phyloP scores from a whole-genome alignment of 1,140 invertebrate species.

The Kradibia gibbosae region DNA sequence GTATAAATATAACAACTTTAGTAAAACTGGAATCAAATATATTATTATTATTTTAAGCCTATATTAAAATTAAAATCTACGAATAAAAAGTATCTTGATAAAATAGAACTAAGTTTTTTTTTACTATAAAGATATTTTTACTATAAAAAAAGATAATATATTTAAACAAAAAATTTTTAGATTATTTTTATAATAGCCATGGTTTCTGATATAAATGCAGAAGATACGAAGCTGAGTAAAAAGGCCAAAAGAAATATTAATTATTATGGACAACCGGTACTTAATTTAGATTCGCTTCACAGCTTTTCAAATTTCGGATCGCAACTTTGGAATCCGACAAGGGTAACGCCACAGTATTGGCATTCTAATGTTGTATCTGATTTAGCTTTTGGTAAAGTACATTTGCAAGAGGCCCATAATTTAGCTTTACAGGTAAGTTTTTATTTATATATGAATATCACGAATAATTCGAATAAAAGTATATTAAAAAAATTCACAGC shows the following conservation, averaged over 20 bases:
- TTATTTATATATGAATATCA: no score
- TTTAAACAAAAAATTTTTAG: conserved; percentile 9
- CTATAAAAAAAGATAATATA: neutral
- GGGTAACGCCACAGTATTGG: conserved; percentile 57
- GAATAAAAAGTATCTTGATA: no score
- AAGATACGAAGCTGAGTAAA: conserved; percentile 48
- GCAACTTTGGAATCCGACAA: conserved; percentile 57
- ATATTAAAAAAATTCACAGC: no score
- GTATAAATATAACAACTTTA: no score
- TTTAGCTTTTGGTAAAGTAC: conserved; percentile 64
- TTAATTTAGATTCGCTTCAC: conserved; percentile 63
- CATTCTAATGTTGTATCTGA: conserved; percentile 57
- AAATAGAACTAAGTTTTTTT: no score
- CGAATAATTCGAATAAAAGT: no score
- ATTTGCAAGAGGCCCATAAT: conserved; percentile 67
- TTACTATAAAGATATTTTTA: no score
- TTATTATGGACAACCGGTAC: conserved; percentile 57
- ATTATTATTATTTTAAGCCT: no score
- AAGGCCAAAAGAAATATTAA: conserved; percentile 66
- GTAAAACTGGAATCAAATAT: no score
- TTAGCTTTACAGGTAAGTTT: conserved; percentile 66
- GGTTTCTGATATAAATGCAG: conserved; percentile 49
- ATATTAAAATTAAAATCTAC: no score
- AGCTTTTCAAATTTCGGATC: conserved; percentile 55
- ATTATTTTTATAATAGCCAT: conserved; percentile 50